A percentile compares a stretch with the other conserved stretches of the same genome.
phyloP scores from a whole-genome alignment of 2,888 invertebrate genomes.

The Chalcosyrphus nemorum region DNA sequence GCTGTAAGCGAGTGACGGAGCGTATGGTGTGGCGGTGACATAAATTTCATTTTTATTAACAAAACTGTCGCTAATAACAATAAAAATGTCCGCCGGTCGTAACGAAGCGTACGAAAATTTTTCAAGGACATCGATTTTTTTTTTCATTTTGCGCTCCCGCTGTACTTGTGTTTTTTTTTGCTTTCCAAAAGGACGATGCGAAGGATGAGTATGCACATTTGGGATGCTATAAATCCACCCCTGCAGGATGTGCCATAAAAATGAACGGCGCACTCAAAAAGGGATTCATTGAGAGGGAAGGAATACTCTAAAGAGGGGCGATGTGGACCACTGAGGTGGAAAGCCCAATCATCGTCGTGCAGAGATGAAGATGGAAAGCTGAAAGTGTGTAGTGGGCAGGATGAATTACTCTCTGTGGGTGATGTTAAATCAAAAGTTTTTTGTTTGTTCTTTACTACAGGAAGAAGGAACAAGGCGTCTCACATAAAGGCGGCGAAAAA shows the following conservation, averaged over 20 bases:
- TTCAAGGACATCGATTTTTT: constrained; percentile 76
- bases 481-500: constrained; percentile 26
- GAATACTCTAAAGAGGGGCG: constrained; percentile 27
- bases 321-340: constrained; percentile 41
- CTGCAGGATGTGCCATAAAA: constrained; percentile 71
- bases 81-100: constrained; percentile 75
- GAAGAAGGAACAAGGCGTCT: constrained; percentile 3
- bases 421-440: constrained; percentile 27
- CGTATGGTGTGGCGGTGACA: constrained; percentile 74
- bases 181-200: constrained; percentile 29
- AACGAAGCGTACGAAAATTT: constrained; percentile 71
- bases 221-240: constrained; percentile 70
- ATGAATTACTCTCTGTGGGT: constrained; percentile 39
- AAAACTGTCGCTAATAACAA: constrained; percentile 76
- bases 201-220: constrained; percentile 57
- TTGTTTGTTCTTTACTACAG: background rate
- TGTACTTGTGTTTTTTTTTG: constrained; percentile 2
- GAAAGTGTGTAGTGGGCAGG: constrained; percentile 7
- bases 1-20: constrained; percentile 48
- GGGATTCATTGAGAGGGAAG: constrained; percentile 57
- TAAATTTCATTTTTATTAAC: constrained; percentile 77
- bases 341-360: constrained; percentile 65
- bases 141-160: background rate
- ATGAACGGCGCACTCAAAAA: constrained; percentile 59
- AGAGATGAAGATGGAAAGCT: constrained; percentile 52